Percentiles rank a stretch among this genome's conserved stretches.
These are phyloP conservation scores for Acleris sparsana DNA, from an alignment of 2,888 invertebrate genomes.

Conservation along the genomic window DNA sequence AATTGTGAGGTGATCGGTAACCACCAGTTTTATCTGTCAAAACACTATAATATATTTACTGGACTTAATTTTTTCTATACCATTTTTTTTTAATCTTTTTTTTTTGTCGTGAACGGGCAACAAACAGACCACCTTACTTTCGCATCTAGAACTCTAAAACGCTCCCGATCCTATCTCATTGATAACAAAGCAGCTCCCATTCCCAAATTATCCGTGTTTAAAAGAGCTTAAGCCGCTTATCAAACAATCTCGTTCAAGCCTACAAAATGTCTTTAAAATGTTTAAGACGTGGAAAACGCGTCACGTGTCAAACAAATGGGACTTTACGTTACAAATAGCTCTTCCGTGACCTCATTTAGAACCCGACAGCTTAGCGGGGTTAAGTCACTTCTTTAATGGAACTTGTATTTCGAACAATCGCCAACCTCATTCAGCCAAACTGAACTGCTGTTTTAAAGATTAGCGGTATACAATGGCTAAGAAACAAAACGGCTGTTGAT, in stretches of 20 bases:
- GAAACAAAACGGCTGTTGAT: conserved; percentile 1
- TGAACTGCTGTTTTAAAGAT: conserved; percentile 13
- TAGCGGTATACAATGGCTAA: conserved; percentile 3
- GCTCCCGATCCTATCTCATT: neutral
- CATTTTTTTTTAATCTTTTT: too few relatives aligned
- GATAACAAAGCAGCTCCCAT: conserved; percentile 8
- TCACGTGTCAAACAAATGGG: conserved; percentile 38
- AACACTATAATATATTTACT: too few relatives aligned
- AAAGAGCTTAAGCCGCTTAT: conserved; percentile 31
- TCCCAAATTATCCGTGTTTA: conserved; percentile 21
- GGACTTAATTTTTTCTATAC: too few relatives aligned
- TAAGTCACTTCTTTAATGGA: conserved; percentile 25
- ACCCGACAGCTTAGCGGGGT: conserved; percentile 26
- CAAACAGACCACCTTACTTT: too few relatives aligned
- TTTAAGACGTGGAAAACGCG: conserved; percentile 36
- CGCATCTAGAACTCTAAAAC: neutral
- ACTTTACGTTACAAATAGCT: conserved; percentile 36
- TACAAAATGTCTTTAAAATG: conserved; percentile 35
- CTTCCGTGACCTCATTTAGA: conserved; percentile 36
- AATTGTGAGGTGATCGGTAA: too few relatives aligned
- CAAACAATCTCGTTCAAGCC: conserved; percentile 23
- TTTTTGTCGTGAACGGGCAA: too few relatives aligned
- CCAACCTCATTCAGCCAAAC: conserved; percentile 12
- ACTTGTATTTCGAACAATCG: conserved; percentile 28
- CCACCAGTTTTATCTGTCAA: too few relatives aligned